Percentiles rank a stretch among this genome's conserved stretches.
phyloP scores from a whole-genome alignment of 2,797 vertebrate species.

The Setipinna tenuifilis region DNA sequence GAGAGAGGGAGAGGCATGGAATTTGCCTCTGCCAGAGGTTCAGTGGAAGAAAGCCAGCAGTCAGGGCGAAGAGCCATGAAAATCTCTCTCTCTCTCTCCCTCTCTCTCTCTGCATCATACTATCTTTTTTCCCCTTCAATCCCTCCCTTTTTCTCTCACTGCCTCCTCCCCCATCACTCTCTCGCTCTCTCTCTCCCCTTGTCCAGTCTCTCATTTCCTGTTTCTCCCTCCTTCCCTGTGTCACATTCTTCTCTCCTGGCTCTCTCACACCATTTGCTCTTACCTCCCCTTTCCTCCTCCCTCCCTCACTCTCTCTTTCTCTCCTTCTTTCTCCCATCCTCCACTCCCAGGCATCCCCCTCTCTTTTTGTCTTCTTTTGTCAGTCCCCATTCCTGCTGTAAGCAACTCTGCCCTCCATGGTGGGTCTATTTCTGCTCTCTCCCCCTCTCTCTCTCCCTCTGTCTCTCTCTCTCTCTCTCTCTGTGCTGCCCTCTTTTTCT shows the following conservation, averaged over 20 bases:
- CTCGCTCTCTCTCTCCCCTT: neutral
- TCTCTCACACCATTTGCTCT: neutral
- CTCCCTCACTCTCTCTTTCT: constrained; percentile 22
- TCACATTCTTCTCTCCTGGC: neutral
- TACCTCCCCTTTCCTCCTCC: neutral
- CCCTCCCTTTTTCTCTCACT: no score
- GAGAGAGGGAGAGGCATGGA: neutral
- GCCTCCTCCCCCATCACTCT: no score
- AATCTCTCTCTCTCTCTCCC: neutral
- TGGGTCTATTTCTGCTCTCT: neutral
- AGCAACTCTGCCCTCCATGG: neutral
- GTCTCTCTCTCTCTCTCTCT: neutral
- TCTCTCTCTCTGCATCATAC: no score
- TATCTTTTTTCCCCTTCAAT: no score
- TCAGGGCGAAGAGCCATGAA: neutral
- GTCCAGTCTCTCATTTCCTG: constrained; percentile 20
- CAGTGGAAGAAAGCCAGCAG: constrained; percentile 16
- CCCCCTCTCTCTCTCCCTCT: neutral
- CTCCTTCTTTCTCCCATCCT: neutral
- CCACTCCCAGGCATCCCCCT: neutral
- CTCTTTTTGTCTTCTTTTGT: neutral
- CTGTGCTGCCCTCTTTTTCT: neutral
- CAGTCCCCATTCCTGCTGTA: constrained; percentile 13
- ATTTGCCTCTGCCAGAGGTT: neutral
- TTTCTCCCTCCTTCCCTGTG: neutral